Base-by-base conservation (phyloP, 2,797 vertebrate species). In the Meda fulgida region DNA sequence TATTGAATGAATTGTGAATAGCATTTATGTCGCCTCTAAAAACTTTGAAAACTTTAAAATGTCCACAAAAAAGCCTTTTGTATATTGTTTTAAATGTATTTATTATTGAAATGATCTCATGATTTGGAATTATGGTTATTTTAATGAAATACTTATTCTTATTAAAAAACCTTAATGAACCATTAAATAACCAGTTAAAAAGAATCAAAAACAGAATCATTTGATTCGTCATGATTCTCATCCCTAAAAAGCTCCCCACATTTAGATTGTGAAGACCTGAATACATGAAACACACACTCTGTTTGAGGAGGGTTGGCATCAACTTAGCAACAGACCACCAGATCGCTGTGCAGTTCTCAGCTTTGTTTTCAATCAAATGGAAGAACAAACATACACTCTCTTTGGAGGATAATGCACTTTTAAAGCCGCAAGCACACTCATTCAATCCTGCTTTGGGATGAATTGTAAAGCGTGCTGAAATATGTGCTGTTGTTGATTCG, bases 361-460 rank as follows among this genome's bases (percentile, higher is more conserved):
- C 51, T 58, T 77, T 58, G 51, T 58, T 77, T 77, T 58, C 34
- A 38, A 26, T 38, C 2, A 77, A 26, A 29, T 58, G 26, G 77
- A 58, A 77, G 53, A 77, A 18, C 34, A 58, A 77, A 77, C 53
- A 76, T 38, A n/a, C 19, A 76, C 31, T 58, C 31, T 58, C 53
- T 38, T 9, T 58, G 34, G 75, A 77, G 75, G 34, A 77, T 58
- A 77, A 58, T 58, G 51, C 51, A 16, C 7, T 38, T 58, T 58
- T 58, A 77, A n/a, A 38, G 73, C 34, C 7, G 21, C 51, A 58
- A 77, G 73, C 73, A 36, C 11, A 38, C 73, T 77, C 13, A 0
- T 58, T 77, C 34, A 13, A 11, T 34, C 43, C 31, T 16, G 73
- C 21, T 14, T n/a, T 58, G 51, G 31, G 1, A 4, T 58, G 51